phyloP scores from a whole-genome alignment of 2,888 invertebrate species.

The Papilio gigon region DNA sequence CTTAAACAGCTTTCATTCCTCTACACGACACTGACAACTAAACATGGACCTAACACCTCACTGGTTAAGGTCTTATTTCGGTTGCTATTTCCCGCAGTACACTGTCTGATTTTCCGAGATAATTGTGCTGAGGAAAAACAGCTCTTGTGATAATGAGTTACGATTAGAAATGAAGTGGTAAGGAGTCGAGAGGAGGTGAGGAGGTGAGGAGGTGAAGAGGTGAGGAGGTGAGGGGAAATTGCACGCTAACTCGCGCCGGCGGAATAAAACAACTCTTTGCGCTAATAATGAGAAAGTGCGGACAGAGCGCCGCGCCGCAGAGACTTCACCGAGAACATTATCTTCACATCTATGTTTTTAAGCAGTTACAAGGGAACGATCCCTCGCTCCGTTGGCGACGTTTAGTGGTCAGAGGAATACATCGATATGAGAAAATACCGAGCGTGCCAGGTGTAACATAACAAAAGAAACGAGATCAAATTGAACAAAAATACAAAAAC shows the following conservation, averaged over 20 bases:
- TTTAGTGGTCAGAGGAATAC: too few species aligned
- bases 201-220: constrained; percentile 73
- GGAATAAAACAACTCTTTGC: constrained; percentile 81
- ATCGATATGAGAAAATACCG: too few species aligned
- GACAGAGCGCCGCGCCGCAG: constrained; percentile 52
- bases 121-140: constrained; percentile 48
- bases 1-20: constrained; percentile 61
- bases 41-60: background rate
- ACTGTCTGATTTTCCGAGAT: constrained; percentile 51
- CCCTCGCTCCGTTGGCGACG: too few species aligned
- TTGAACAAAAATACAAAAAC: too few species aligned
- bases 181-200: constrained; percentile 62
- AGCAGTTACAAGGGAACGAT: too few species aligned
- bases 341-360: too few species aligned
- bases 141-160: constrained; percentile 47
- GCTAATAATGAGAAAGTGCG: constrained; percentile 77
- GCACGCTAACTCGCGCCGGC: constrained; percentile 75
- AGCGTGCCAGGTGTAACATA: too few species aligned
- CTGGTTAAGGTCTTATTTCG: constrained; percentile 42
- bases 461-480: too few species aligned
- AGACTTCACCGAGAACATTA: too few species aligned
- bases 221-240: constrained; percentile 77
- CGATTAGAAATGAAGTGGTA: constrained; percentile 51
- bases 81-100: constrained; percentile 39
- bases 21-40: constrained; percentile 43